Evolutionary conservation across 2,797 vertebrate genomes (phyloP).

Genomic region (Melanotaenia boesemani): DNA sequence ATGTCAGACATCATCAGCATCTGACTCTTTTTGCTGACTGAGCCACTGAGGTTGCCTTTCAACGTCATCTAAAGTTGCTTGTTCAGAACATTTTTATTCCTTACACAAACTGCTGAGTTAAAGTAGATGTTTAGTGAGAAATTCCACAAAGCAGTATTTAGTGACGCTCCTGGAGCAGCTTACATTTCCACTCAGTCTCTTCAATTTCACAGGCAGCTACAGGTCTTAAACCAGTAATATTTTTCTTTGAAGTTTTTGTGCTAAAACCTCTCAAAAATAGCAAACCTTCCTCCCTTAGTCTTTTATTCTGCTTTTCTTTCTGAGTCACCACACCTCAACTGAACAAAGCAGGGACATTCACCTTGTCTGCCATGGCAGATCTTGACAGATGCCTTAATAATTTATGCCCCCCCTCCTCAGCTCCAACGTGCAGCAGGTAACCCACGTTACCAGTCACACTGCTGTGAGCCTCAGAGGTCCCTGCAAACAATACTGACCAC

Average conservation of each 20-base stretch:
- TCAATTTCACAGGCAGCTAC: conserved; percentile 8
- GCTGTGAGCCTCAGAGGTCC: background rate
- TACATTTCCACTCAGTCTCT: conserved; percentile 22
- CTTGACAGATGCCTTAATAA: conserved; percentile 50
- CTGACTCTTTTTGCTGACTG: conserved; percentile 28
- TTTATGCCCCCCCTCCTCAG: conserved; percentile 24
- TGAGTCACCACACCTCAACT: background rate
- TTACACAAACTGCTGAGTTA: conserved; percentile 48
- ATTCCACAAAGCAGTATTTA: conserved; percentile 36
- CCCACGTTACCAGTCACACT: background rate
- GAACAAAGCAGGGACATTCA: conserved; percentile 25
- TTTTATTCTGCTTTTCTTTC: conserved; percentile 7
- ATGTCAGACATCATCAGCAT: conserved; percentile 43
- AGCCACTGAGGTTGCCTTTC: conserved; percentile 14
- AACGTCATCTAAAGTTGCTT: conserved; percentile 48
- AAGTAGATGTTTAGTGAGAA: conserved; percentile 34
- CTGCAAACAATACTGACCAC: background rate
- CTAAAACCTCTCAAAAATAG: conserved; percentile 7
- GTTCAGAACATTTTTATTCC: conserved; percentile 25
- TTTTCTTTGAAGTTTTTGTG: background rate
- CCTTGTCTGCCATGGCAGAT: conserved; percentile 14
- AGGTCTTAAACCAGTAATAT: conserved; percentile 9
- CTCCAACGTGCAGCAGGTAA: conserved; percentile 24
- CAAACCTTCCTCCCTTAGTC: background rate
- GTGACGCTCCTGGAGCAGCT: conserved; percentile 30